Percentiles rank a stretch among this genome's conserved stretches.
These are phyloP conservation scores for Solea solea DNA, from an alignment of 2,113 vertebrate species.

Conservation along the genomic window DNA sequence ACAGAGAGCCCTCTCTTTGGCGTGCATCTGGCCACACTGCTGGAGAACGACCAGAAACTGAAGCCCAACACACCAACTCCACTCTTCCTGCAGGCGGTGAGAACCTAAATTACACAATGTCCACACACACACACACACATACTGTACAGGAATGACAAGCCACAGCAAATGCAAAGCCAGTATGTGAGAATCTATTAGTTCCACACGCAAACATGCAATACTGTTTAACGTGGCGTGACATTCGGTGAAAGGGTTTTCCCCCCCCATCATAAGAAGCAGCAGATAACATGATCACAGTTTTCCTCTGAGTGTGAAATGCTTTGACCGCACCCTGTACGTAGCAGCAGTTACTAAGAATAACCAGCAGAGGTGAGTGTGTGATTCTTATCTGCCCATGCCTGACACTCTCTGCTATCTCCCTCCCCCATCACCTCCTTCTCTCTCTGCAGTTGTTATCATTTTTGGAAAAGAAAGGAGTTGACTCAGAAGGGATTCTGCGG, in stretches of 20 bases:
- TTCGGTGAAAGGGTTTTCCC: neutral
- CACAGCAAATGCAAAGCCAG: neutral
- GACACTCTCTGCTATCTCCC: slow-evolving; percentile 1
- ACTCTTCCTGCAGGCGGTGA: slow-evolving; percentile 87
- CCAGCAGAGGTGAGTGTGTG: slow-evolving; percentile 73
- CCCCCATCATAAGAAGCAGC: slow-evolving; percentile 1
- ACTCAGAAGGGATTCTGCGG: slow-evolving; percentile 90
- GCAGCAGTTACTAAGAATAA: slow-evolving; percentile 61
- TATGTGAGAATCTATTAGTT: neutral
- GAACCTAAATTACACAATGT: slow-evolving; percentile 21
- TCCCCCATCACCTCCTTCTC: slow-evolving; percentile 10
- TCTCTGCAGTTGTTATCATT: slow-evolving; percentile 86
- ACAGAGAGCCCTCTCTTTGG: slow-evolving; percentile 89
- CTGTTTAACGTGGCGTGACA: neutral
- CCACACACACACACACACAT: neutral
- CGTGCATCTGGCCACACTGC: slow-evolving; percentile 83
- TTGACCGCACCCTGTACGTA: slow-evolving; percentile 62
- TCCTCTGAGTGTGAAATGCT: slow-evolving; percentile 22
- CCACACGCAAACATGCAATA: neutral
- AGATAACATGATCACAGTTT: neutral
- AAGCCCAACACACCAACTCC: slow-evolving; percentile 82
- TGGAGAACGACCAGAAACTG: slow-evolving; percentile 88
- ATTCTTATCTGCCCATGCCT: slow-evolving; percentile 38
- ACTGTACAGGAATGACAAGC: neutral
- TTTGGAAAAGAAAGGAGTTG: slow-evolving; percentile 89